Conservation (phyloP, 2,888 invertebrate species). For the Stomorhina lunata region DNA sequence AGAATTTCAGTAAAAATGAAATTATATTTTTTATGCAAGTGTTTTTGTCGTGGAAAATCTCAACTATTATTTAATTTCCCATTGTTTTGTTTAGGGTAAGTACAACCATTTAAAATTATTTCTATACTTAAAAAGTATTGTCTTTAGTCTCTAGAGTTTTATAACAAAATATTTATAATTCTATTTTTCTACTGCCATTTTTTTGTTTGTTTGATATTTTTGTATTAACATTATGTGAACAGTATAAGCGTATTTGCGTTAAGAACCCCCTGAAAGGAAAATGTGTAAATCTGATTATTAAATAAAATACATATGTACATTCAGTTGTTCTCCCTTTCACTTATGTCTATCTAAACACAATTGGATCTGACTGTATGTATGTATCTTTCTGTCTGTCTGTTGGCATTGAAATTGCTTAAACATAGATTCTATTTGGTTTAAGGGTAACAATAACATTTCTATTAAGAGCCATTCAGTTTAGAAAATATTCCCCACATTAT, state of each 20-base stretch:
- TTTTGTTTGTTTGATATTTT: not conserved
- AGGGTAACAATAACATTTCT: not conserved
- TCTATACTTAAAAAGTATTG: not conserved
- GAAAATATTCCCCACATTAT: not conserved
- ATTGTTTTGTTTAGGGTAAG: not conserved
- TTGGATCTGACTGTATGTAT: not conserved
- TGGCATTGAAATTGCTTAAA: not conserved
- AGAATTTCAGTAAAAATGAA: not conserved
- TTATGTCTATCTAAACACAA: not conserved
- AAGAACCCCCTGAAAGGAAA: not conserved
- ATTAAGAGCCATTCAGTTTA: not conserved
- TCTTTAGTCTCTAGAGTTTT: slow-evolving; percentile 46
- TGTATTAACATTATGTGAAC: not conserved
- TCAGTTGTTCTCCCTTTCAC: too few species aligned
- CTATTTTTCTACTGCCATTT: too few species aligned
- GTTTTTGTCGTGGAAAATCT: not conserved
- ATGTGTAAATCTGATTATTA: slow-evolving; percentile 56
- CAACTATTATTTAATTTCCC: not conserved
- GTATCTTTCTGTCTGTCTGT: not conserved
- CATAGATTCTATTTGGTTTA: not conserved
- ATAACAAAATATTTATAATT: slow-evolving; percentile 11
- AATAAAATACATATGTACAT: too few species aligned
- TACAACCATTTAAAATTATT: not conserved
- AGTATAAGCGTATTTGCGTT: slow-evolving; percentile 6
- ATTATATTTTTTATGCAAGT: not conserved